phyloP scores from a whole-genome alignment of 1,140 invertebrate species.

The Ctenoplectra terminalis region DNA sequence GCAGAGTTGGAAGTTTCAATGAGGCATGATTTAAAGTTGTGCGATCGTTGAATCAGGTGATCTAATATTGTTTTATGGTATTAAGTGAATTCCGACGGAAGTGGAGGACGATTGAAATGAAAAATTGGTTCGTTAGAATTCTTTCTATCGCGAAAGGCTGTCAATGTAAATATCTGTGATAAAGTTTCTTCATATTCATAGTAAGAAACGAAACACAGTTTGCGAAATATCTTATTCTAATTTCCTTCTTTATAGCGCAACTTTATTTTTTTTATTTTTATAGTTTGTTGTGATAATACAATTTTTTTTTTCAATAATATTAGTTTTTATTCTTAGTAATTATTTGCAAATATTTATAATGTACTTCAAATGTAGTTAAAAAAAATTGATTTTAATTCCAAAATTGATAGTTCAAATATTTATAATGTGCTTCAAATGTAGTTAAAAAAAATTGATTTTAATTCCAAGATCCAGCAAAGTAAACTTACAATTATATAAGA shows the following conservation, averaged over 20 bases:
- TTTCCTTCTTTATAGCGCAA: background rate
- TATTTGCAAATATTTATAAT: no score
- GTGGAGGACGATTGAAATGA: background rate
- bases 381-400: no score
- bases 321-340: no score
- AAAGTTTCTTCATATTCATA: no score
- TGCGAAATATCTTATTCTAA: background rate
- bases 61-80: background rate
- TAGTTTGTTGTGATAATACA: background rate
- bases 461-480: background rate
- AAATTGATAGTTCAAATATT: no score
- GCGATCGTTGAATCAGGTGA: background rate
- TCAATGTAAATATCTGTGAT: no score
- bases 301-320: no score
- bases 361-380: no score
- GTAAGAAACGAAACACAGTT: background rate
- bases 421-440: no score
- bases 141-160: no score
- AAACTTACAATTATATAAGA: no score
- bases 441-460: background rate
- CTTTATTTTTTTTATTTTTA: background rate
- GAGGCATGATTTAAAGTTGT: background rate
- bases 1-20: background rate
- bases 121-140: no score
- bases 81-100: background rate